Percentiles rank a stretch among this genome's conserved stretches.
Evolutionary conservation across 2,113 vertebrate genomes (phyloP).

Genomic region (Protobothrops flavoviridis): DNA sequence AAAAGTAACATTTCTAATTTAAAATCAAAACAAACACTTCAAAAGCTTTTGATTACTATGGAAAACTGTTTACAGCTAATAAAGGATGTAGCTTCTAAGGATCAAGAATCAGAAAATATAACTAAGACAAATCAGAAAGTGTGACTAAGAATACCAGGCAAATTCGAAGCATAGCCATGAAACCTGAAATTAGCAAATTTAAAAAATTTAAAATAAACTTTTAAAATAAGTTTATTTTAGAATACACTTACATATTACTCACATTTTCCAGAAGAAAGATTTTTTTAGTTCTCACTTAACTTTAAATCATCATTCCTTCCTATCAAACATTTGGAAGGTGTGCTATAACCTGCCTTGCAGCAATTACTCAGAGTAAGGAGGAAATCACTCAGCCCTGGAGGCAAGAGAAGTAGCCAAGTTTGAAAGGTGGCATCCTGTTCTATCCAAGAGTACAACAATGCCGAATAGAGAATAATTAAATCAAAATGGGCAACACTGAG

Average conservation of each 20-base stretch:
- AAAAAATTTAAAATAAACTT: not conserved
- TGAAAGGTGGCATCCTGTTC: slow-evolving; percentile 19
- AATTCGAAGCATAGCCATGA: not conserved
- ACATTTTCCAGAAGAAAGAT: accelerated
- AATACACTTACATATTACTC: not conserved
- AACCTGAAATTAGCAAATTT: not conserved
- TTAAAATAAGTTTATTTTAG: not conserved
- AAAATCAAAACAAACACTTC: slow-evolving; percentile 15
- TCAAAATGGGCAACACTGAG: slow-evolving; percentile 8
- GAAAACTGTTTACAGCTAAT: not conserved
- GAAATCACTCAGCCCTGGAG: slow-evolving; percentile 25
- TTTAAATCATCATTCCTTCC: accelerated
- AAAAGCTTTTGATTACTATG: not conserved
- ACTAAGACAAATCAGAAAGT: not conserved
- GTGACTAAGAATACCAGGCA: not conserved
- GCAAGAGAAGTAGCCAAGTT: slow-evolving; percentile 27
- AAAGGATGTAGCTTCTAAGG: not conserved
- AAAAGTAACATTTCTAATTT: slow-evolving; percentile 16
- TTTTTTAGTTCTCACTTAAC: not conserved
- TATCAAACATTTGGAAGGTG: slow-evolving; percentile 15
- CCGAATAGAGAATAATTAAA: slow-evolving; percentile 16
- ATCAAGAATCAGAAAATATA: not conserved
- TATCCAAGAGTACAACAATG: accelerated
- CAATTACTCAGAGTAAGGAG: slow-evolving; percentile 5
- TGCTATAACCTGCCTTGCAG: slow-evolving; percentile 15